Evolutionary conservation across 1,140 invertebrate species (phyloP), one percentile per base, ranked within the genome.

Genomic region (Neodiprion pinetum): DNA sequence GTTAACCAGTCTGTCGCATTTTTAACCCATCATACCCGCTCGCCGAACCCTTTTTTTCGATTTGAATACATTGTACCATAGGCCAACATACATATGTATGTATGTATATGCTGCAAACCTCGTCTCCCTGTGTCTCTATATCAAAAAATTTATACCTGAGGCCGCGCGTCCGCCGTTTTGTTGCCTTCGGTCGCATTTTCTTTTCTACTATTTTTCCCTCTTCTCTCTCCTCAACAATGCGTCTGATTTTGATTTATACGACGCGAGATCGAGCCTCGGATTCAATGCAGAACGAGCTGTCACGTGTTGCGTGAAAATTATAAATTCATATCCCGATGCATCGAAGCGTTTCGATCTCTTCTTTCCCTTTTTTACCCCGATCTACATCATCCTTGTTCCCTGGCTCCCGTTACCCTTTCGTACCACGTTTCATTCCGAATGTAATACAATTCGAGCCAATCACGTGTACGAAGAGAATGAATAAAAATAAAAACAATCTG

Each of bases 1-100:
- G 87, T 88, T 88, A 88, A 88, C 86, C 87, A 88, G 87, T 87
- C 87, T 88, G 86, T 88, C 87, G 85, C 84, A 86, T 85, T 87
- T 87, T 85, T 87, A 85, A 80, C 76, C 79, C 81, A 81, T 80
- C 82, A 81, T 78, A 73, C 28, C 81, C 77, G 79, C 73, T 79
- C 81, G 83, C 80, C 82, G 81, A 85, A 88, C 86, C 86, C 86
- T 83, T 88, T 84, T 82, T 82, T 84, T 83, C 69, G 82, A 88
- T 88, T 88, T 88, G 87, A 88, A 88, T 88, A 88, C 86, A 87
- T 87, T 88, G 87, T 86, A 87, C 86, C 84, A 83, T 80, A 75
- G 78, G 83, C 81, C 85, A 80, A 82, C 81, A 87, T 88, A 88
- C 86, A 88, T 88, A 88, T 88, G 86, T 88, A 88, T 88, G 86